Base-by-base conservation (phyloP, 2,888 invertebrate genomes). In the Linnaemya tessellans region DNA sequence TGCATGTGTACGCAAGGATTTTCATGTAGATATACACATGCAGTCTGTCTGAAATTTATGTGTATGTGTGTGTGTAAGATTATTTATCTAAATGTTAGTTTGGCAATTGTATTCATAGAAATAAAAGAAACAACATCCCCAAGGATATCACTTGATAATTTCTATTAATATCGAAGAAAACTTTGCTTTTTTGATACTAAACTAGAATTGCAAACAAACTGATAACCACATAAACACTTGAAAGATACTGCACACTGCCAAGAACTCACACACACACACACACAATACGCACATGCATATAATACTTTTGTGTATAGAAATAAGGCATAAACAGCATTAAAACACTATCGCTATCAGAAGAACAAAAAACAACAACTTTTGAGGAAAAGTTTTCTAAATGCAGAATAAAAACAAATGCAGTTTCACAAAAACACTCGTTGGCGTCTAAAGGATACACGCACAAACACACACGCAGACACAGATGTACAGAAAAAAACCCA, bases 121-220 rank as follows among this genome's bases (percentile, higher is more conserved):
- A 70, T 22, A 56, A 56, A 65, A 82, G 56, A 67, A 46, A 51
- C 51, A 67, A 67, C 67, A 82, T 89, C 88, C 87, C 88, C 88
- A 89, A 89, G 89, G 90, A 89, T 89, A 89, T 89, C 88, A 88
- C 88, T 89, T 88, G 90, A 90, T 90, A 90, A 90, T 90, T 90
- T 89, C 88, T 89, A 90, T 88, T 89, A 89, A 88, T 87, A 89
- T 88, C 86, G 87, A 87, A 87, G 88, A 88, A 87, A 81, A 54
- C 86, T 68, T 82, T 70, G 4, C 20, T 18, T 41, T n/a, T 54
- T 15, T 25, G 1, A 20, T 15, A 54, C 25, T 60, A 25, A 68
- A 46, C 64, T 68, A 30, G 58, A 74, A 74, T 10, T 41, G 41
- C 74, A 75, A 51, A 75, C 70, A 54, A 65, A 35, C 78, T 68